Percentiles rank a stretch among this genome's conserved stretches.
Evolutionary conservation across 2,113 vertebrate genomes (phyloP).

Genomic region (Onychostruthus taczanowskii): DNA sequence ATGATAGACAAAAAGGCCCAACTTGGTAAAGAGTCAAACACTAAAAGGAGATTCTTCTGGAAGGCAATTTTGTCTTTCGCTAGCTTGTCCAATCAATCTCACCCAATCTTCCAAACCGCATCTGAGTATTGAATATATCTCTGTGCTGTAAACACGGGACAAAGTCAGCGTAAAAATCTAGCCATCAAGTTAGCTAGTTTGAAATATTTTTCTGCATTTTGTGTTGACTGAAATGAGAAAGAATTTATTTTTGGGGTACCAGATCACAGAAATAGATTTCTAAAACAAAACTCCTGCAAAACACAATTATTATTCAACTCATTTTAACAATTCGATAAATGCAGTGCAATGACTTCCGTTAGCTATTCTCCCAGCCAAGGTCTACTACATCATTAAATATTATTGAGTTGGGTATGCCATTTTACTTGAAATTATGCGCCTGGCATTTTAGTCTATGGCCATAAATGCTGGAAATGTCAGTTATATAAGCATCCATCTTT

Average conservation of each 20-base stretch:
- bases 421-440: conserved; percentile 73
- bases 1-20: neutral
- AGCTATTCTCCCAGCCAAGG: conserved; percentile 45
- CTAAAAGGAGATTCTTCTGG: neutral
- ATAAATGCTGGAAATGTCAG: conserved; percentile 77
- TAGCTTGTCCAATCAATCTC: conserved; percentile 4
- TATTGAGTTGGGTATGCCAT: conserved; percentile 76
- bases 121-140: neutral
- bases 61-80: neutral
- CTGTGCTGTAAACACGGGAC: neutral
- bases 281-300: conserved; percentile 48
- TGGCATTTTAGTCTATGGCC: conserved; percentile 73
- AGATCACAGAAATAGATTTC: conserved; percentile 40
- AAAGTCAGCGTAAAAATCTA: neutral
- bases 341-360: conserved; percentile 56
- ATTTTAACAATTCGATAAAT: conserved; percentile 69
- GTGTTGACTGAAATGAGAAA: neutral
- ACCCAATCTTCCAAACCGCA: neutral
- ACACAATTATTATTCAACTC: conserved; percentile 52
- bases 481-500: conserved; percentile 77
- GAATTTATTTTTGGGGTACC: neutral
- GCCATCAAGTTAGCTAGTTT: neutral
- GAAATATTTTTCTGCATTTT: neutral
- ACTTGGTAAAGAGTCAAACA: neutral
- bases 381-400: conserved; percentile 74